Evolutionary conservation across 2,113 vertebrate genomes (phyloP).

Genomic region (Rana temporaria): DNA sequence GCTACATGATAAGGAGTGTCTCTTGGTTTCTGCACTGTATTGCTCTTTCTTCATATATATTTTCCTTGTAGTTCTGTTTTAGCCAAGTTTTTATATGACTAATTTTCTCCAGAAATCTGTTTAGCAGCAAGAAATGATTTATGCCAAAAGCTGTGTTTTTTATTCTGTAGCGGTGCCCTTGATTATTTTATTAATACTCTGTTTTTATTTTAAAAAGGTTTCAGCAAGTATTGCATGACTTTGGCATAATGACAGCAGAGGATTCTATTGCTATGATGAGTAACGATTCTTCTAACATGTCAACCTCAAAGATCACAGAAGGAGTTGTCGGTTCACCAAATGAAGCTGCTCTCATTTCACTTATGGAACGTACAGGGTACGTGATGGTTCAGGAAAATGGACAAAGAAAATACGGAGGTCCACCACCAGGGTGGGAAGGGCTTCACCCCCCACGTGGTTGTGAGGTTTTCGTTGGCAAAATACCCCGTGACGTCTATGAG

Average conservation of each 20-base stretch:
- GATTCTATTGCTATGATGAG: conserved; percentile 90
- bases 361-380: conserved; percentile 94
- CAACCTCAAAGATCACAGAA: conserved; percentile 77
- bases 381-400: conserved; percentile 95
- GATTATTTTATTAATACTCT: neutral
- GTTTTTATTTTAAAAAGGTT: conserved; percentile 67
- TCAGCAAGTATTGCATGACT: conserved; percentile 84
- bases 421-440: conserved; percentile 92
- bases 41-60: conserved; percentile 24
- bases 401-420: conserved; percentile 92
- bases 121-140: neutral
- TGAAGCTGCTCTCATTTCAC: conserved; percentile 84
- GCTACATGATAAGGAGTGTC: conserved; percentile 47
- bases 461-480: conserved; percentile 98
- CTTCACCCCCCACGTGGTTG: conserved; percentile 90
- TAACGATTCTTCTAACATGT: conserved; percentile 77
- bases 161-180: conserved; percentile 22
- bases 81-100: conserved; percentile 38
- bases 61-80: conserved; percentile 13
- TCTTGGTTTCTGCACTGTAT: neutral
- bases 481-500: conserved; percentile 95
- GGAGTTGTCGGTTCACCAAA: conserved; percentile 88
- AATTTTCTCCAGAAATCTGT: conserved; percentile 9
- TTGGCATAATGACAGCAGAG: conserved; percentile 96
- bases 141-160: neutral